A percentile compares a stretch with the other conserved stretches of the same genome.
Conservation (phyloP, 2,888 invertebrate genomes). For the Limnephilus rhombicus region DNA sequence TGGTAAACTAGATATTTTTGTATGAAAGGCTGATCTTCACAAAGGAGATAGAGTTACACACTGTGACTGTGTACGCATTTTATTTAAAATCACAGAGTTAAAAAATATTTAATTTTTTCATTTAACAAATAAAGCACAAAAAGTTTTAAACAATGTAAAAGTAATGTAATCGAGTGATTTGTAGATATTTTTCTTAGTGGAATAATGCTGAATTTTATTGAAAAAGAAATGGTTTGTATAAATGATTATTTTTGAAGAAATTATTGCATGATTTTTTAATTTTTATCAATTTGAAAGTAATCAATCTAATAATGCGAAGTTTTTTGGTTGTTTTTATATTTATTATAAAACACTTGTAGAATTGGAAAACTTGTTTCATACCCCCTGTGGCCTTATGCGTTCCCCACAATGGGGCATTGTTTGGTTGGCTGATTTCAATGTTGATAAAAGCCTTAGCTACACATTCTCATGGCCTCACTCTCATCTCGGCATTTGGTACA, state of each 20-base stretch:
- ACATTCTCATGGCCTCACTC: slow-evolving; percentile 21
- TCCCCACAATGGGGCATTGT: neutral
- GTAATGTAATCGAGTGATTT: neutral
- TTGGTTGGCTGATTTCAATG: slow-evolving; percentile 51
- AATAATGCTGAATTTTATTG: neutral
- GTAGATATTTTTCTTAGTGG: neutral
- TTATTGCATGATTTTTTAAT: neutral
- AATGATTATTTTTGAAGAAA: neutral
- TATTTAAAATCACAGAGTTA: slow-evolving; percentile 3
- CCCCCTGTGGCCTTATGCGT: neutral
- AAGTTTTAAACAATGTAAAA: neutral
- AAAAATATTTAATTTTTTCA: neutral
- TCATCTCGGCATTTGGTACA: slow-evolving; percentile 37
- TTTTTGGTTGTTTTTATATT: neutral
- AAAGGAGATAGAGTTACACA: slow-evolving; percentile 22
- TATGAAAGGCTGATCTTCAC: slow-evolving; percentile 12
- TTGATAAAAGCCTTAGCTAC: slow-evolving; percentile 59
- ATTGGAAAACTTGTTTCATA: neutral
- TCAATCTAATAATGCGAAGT: neutral
- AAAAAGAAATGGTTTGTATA: neutral
- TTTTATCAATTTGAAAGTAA: neutral
- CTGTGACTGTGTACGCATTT: neutral
- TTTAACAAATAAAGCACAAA: neutral
- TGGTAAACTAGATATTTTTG: slow-evolving; percentile 22
- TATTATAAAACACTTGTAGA: neutral